These are phyloP conservation scores for Chymomyza procnemis DNA, from an alignment of 2,888 invertebrate genomes.

Conservation along the genomic window DNA sequence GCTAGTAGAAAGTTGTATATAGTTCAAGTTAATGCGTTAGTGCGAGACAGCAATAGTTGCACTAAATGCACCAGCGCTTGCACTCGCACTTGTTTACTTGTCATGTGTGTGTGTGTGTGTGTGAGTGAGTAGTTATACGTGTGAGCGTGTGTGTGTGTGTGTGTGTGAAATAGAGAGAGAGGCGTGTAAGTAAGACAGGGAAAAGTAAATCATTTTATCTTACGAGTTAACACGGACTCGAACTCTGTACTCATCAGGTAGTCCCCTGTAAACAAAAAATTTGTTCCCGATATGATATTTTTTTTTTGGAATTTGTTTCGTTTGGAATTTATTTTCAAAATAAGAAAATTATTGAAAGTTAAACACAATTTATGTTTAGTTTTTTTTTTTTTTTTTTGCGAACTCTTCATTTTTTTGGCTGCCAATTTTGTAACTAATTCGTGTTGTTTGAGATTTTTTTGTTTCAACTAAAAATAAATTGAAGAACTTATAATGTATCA, in stretches of 20 bases:
- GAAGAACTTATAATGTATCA: conserved; percentile 14
- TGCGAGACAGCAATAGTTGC: no score
- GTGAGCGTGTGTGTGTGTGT: conserved; percentile 9
- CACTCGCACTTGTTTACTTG: conserved; percentile 6
- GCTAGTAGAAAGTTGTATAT: conserved; percentile 19
- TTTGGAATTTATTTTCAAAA: conserved; percentile 28
- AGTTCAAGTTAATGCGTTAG: conserved; percentile 22
- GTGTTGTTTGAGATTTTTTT: conserved; percentile 9
- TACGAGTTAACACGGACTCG: conserved; percentile 92
- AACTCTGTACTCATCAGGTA: conserved; percentile 90
- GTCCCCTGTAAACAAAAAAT: conserved; percentile 80
- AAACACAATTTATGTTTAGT: conserved; percentile 14
- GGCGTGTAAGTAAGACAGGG: conserved; percentile 41
- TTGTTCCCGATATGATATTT: conserved; percentile 72
- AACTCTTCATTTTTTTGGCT: conserved; percentile 1
- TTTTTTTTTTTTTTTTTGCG: conserved; percentile 28
- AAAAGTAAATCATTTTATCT: conserved; percentile 79
- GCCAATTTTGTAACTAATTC: neutral
- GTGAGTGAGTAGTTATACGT: neutral
- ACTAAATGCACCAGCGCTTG: conserved; percentile 6
- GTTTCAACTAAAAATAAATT: conserved; percentile 20
- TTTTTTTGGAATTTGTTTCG: conserved; percentile 56
- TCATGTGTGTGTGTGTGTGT: conserved; percentile 19
- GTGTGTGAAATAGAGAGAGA: conserved; percentile 47
- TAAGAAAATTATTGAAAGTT: conserved; percentile 1